A percentile compares a stretch with the other conserved stretches of the same genome.
Conservation (phyloP, 2,888 invertebrate species). For the Eulithis prunata region DNA sequence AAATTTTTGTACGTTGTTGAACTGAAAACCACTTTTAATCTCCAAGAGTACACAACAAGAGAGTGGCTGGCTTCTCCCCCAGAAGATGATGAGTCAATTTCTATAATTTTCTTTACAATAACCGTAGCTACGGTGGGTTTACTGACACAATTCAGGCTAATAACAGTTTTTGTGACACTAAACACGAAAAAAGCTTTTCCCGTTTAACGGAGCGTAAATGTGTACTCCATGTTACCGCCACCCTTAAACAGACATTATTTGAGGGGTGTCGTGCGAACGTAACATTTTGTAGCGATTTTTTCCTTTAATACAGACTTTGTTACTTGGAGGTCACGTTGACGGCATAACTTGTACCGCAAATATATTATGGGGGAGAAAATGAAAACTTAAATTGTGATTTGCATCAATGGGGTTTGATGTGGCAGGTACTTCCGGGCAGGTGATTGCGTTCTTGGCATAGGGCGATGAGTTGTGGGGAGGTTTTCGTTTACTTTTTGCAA, state of each 20-base stretch:
- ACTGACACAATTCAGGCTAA: conserved; percentile 79
- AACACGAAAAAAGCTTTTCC: conserved; percentile 84
- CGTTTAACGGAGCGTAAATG: conserved; percentile 84
- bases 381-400: conserved; percentile 47
- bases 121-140: conserved; percentile 51
- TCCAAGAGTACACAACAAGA: conserved; percentile 21
- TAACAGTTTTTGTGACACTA: conserved; percentile 84
- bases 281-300: conserved; percentile 82
- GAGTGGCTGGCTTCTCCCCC: conserved; percentile 23
- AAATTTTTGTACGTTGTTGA: not conserved
- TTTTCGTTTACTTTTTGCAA: conserved; percentile 6
- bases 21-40: conserved; percentile 4
- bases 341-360: conserved; percentile 63
- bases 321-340: conserved; percentile 72
- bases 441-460: conserved; percentile 28
- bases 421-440: conserved; percentile 25
- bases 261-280: conserved; percentile 77
- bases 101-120: conserved; percentile 49
- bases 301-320: conserved; percentile 71
- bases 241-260: conserved; percentile 84
- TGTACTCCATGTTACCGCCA: conserved; percentile 81
- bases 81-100: conserved; percentile 44
- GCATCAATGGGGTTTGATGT: conserved; percentile 40
- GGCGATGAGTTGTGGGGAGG: conserved; percentile 9
- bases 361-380: conserved; percentile 55